Conservation (phyloP, 2,888 invertebrate genomes). For the Agrotis segetum region DNA sequence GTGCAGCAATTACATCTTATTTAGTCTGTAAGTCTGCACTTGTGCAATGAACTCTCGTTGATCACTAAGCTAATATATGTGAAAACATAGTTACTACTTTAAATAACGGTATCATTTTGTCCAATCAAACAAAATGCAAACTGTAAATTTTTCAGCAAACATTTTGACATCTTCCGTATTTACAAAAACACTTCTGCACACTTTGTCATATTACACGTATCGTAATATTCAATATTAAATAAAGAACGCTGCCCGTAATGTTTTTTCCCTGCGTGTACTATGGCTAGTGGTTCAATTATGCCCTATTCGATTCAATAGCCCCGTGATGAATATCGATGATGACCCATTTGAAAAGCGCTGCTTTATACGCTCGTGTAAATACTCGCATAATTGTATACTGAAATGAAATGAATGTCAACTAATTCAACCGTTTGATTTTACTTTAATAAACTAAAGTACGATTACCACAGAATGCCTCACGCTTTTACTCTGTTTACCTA, state of each 20-base stretch:
- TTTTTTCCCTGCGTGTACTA: constrained; percentile 46
- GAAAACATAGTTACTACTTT: neutral
- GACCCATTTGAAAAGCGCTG: constrained; percentile 71
- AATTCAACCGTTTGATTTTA: constrained; percentile 31
- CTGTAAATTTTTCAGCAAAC: neutral
- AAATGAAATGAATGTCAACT: constrained; percentile 41
- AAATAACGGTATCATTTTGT: neutral
- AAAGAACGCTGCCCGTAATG: constrained; percentile 22
- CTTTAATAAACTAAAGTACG: constrained; percentile 30
- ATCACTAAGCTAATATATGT: neutral
- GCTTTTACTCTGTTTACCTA: constrained; percentile 31
- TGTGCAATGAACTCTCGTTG: constrained; percentile 23
- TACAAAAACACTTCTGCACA: constrained; percentile 22
- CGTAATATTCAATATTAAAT: constrained; percentile 32
- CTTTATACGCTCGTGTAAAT: constrained; percentile 60
- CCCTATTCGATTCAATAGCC: constrained; percentile 77
- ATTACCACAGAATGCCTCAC: constrained; percentile 16
- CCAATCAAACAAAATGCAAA: neutral
- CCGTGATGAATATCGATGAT: constrained; percentile 78
- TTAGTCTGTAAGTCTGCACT: constrained; percentile 31
- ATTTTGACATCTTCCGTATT: constrained; percentile 15
- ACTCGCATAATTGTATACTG: constrained; percentile 45
- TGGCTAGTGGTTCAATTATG: constrained; percentile 70
- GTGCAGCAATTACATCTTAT: constrained; percentile 45
- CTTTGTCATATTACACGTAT: constrained; percentile 12